Evolutionary conservation across 2,797 vertebrate species (phyloP).

Genomic region (Sebastes reedi): DNA sequence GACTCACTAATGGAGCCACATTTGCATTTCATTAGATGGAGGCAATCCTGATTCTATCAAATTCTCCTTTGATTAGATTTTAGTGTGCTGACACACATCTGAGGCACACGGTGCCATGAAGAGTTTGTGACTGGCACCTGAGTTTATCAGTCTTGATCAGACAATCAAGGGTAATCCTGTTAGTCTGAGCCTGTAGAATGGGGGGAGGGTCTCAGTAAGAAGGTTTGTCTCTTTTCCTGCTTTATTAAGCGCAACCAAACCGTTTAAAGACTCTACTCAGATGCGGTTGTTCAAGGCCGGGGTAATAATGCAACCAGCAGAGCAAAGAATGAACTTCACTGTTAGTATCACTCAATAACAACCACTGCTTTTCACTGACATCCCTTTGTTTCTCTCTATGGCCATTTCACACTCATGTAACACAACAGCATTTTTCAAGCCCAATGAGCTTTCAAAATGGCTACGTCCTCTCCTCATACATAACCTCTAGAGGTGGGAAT

Average conservation of each 20-base stretch:
- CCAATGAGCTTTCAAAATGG: constrained; percentile 38
- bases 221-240: constrained; percentile 65
- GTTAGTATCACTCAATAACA: constrained; percentile 29
- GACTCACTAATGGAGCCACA: constrained; percentile 68
- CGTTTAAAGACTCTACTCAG: constrained; percentile 56
- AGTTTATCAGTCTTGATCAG: constrained; percentile 77
- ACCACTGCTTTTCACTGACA: neutral
- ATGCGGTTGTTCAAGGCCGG: constrained; percentile 42
- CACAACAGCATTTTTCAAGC: constrained; percentile 19
- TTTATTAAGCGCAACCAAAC: constrained; percentile 72
- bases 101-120: constrained; percentile 59
- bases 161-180: constrained; percentile 79
- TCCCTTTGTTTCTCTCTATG: constrained; percentile 4
- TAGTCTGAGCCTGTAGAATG: constrained; percentile 44
- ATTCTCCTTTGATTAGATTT: constrained; percentile 79
- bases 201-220: constrained; percentile 33
- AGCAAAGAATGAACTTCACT: constrained; percentile 53
- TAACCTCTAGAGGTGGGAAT: neutral
- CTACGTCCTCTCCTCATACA: neutral
- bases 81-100: constrained; percentile 74
- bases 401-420: constrained; percentile 13
- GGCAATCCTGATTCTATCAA: constrained; percentile 78
- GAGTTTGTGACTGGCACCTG: constrained; percentile 77
- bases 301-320: constrained; percentile 54
- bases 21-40: constrained; percentile 80